These are phyloP conservation scores for Pterocles orientalis DNA, from an alignment of 2,113 vertebrate genomes.

Conservation along the genomic window DNA sequence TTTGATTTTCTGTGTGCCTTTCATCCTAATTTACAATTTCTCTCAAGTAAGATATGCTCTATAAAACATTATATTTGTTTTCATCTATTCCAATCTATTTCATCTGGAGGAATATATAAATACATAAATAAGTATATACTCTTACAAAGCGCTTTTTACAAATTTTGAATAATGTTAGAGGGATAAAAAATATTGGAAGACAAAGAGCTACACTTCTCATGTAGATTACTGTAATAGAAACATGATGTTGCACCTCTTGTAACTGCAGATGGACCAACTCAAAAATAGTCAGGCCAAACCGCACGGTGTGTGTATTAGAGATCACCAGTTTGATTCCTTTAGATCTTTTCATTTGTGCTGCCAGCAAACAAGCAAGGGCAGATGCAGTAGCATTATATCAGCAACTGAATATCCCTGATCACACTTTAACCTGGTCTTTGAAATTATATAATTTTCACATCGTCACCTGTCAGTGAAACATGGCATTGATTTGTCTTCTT, in stretches of 20 bases:
- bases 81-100: background rate
- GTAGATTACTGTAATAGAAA: background rate
- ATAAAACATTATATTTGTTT: background rate
- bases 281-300: background rate
- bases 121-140: background rate
- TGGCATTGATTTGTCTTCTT: background rate
- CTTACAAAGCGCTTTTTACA: background rate
- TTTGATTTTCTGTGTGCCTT: background rate
- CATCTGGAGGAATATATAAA: background rate
- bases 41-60: background rate
- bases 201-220: background rate
- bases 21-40: background rate
- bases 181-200: background rate
- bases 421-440: conserved; percentile 70
- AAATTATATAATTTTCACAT: conserved; percentile 76
- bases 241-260: background rate
- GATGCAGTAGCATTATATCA: background rate
- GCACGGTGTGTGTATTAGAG: background rate
- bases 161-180: background rate
- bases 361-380: conserved; percentile 61
- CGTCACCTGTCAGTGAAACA: conserved; percentile 73
- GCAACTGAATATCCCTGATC: conserved; percentile 70
- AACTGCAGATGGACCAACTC: background rate
- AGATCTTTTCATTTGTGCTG: background rate
- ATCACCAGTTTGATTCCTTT: background rate